A percentile compares a stretch with the other conserved stretches of the same genome.
phyloP scores from a whole-genome alignment of 1,140 invertebrate species.

The Drosophila kurseongensis region DNA sequence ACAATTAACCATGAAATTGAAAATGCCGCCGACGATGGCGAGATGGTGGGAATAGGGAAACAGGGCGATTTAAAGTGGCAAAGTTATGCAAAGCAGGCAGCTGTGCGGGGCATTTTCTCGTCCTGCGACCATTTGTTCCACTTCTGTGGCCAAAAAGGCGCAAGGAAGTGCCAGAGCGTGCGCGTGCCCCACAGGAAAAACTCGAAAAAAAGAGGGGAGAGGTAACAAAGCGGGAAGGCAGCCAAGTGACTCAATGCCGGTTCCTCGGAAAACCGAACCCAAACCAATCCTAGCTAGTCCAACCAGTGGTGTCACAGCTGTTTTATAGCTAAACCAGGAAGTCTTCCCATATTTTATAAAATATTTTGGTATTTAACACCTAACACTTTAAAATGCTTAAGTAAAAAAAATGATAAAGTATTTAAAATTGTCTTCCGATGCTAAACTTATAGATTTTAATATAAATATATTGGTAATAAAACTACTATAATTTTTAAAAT shows the following conservation, averaged over 20 bases:
- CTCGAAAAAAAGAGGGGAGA: slow-evolving; percentile 27
- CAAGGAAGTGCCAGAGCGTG: slow-evolving; percentile 81
- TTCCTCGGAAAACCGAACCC: slow-evolving; percentile 19
- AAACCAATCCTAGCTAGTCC: slow-evolving; percentile 10
- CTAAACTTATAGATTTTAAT: no score
- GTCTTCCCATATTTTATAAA: not conserved
- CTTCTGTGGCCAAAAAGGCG: slow-evolving; percentile 80
- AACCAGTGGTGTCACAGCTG: slow-evolving; percentile 7
- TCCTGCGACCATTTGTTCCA: slow-evolving; percentile 81
- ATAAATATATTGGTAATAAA: no score
- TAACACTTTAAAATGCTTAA: no score
- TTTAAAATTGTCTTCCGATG: no score
- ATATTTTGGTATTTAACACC: no score
- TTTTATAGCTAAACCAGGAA: not conserved
- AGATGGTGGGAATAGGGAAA: slow-evolving; percentile 24
- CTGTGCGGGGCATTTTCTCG: slow-evolving; percentile 61
- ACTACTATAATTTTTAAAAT: no score
- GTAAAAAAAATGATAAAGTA: no score
- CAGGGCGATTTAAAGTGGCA: slow-evolving; percentile 63
- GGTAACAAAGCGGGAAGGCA: slow-evolving; percentile 42
- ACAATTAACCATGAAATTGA: slow-evolving; percentile 83
- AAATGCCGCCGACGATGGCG: slow-evolving; percentile 64
- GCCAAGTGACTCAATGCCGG: slow-evolving; percentile 45
- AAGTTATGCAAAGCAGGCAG: slow-evolving; percentile 71
- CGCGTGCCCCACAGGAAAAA: slow-evolving; percentile 62